Base-by-base conservation (phyloP, 2,888 invertebrate genomes). In the Apamea anceps region DNA sequence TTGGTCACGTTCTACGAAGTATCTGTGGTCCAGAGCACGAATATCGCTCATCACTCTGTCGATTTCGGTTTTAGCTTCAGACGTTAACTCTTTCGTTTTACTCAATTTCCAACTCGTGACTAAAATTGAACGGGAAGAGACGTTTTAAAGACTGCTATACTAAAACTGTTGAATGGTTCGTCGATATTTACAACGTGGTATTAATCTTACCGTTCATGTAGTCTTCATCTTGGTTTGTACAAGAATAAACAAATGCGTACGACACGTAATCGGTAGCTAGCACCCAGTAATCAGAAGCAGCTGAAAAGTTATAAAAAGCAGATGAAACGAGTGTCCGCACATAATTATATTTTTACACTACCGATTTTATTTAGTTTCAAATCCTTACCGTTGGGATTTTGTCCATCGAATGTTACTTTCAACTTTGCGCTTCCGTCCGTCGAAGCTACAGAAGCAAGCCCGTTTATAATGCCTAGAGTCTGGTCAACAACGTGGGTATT, bases 231-330 rank as follows among this genome's bases (percentile, higher is more conserved):
- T 96, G 90, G 86, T 97, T 96, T 6, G 90, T 90, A 89, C 98
- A 98, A 51, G 97, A 97, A 96, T 97, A 98, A 1, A 98, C 97
- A 1, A 98, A 96, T 0, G 98, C 95, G 86, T 97, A 98, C 63
- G 95, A 95, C 0, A 91, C 92, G 90, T 98, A 98, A 91, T 98
- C 98, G 0, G 98, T 98, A 32, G 95, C 87, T 15, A 93, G 81
- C 0, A 93, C 91, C 93, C 93, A 94, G 79, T 93, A 94, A 65
- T 90, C 86, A 0, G 91, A 86, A 10, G 87, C 79, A 21, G 68
- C 91, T 92, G 90, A 37, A 84, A 81, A 25, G 1, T 37, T 37
- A 5, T 37, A 37, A 12, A 37, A n/a, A n/a, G n/a, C 1, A 15
- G 18, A 57, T 66, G 1, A 65, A n/a, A 65, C n/a, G n/a, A 37